Evolutionary conservation across 2,888 invertebrate species (phyloP).

Genomic region (Chrysina gloriosa): DNA sequence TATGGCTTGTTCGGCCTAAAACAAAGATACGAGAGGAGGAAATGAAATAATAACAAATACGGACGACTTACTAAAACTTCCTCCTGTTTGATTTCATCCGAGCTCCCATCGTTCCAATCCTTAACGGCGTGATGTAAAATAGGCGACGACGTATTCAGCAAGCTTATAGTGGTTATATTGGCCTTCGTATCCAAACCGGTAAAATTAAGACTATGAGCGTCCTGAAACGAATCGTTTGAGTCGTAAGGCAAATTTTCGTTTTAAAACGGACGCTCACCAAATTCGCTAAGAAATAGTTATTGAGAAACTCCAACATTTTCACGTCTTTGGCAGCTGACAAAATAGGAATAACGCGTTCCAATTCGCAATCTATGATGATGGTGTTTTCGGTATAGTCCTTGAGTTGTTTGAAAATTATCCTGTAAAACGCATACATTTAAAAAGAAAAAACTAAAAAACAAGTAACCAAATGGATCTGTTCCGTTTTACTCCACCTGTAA

Average conservation of each 20-base stretch:
- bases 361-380: constrained; percentile 81
- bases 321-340: constrained; percentile 81
- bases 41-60: neutral
- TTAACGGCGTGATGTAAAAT: constrained; percentile 67
- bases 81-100: constrained; percentile 41
- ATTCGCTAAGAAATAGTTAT: constrained; percentile 73
- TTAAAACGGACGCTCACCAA: constrained; percentile 65
- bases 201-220: constrained; percentile 74
- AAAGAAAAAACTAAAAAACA: neutral
- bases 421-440: constrained; percentile 56
- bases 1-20: constrained; percentile 74
- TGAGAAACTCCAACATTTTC: constrained; percentile 79
- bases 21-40: neutral
- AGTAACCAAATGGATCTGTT: neutral
- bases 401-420: constrained; percentile 80
- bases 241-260: constrained; percentile 40
- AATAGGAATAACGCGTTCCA: constrained; percentile 70
- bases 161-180: constrained; percentile 77
- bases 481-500: constrained; percentile 48
- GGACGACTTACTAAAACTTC: constrained; percentile 49
- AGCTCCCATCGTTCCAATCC: constrained; percentile 58
- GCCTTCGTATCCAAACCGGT: constrained; percentile 71
- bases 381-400: constrained; percentile 78
- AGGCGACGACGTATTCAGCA: constrained; percentile 70
- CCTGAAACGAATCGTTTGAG: constrained; percentile 57